phyloP scores from a whole-genome alignment of 2,888 invertebrate genomes.

The Aromia moschata region DNA sequence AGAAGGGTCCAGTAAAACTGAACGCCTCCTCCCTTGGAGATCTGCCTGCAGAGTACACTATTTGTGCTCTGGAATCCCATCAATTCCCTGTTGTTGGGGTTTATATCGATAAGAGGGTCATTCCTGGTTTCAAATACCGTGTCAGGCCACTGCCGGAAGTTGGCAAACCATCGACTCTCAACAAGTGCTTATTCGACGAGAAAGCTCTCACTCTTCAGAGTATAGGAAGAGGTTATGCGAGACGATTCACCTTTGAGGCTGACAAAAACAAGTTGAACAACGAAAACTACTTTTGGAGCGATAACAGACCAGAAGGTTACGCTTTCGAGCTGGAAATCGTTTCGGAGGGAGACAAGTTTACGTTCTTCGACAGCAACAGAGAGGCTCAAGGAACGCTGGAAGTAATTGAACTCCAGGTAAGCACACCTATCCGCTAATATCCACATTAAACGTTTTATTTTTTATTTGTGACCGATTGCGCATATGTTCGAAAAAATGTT shows the following conservation, averaged over 20 bases:
- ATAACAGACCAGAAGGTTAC: slow-evolving; percentile 77
- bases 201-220: slow-evolving; percentile 72
- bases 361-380: slow-evolving; percentile 74
- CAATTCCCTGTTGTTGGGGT: slow-evolving; percentile 78
- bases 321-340: slow-evolving; percentile 76
- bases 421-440: slow-evolving; percentile 29
- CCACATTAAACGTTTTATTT: slow-evolving; percentile 22
- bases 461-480: slow-evolving; percentile 35
- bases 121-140: slow-evolving; percentile 79
- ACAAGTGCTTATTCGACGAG: slow-evolving; percentile 71
- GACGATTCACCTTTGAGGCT: slow-evolving; percentile 77
- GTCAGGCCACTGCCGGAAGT: slow-evolving; percentile 72
- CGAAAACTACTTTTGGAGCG: slow-evolving; percentile 81
- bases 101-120: slow-evolving; percentile 75
- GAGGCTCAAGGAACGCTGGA: slow-evolving; percentile 75
- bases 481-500: slow-evolving; percentile 41
- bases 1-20: slow-evolving; percentile 52
- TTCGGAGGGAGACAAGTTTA: slow-evolving; percentile 75
- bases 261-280: slow-evolving; percentile 71
- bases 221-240: slow-evolving; percentile 79
- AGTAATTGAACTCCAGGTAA: slow-evolving; percentile 73
- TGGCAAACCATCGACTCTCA: slow-evolving; percentile 45
- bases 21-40: slow-evolving; percentile 72
- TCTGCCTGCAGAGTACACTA: slow-evolving; percentile 72
- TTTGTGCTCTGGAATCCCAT: slow-evolving; percentile 69